Base-by-base conservation (phyloP, 1,140 invertebrate genomes). In the Aporrectodea caliginosa region DNA sequence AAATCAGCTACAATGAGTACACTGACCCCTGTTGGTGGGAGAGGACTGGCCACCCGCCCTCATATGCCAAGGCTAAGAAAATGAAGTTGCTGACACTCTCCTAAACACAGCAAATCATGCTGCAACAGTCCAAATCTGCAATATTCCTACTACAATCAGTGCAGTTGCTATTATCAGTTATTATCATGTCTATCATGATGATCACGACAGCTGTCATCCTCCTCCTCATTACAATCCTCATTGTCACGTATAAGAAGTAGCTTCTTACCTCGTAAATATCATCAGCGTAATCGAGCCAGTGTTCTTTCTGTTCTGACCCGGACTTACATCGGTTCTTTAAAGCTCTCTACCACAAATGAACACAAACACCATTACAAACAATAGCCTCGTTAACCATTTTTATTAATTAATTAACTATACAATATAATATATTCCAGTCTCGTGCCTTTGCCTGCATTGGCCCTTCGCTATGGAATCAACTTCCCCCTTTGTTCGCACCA, bases 271-370 rank as follows among this genome's bases (percentile, higher is more conserved):
- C 92, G 86, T 91, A 96, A 82, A 90, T 90, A 73, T 92, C 91
- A 72, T 92, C 90, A 0, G 94, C 93, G 85, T 92, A 90, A 84
- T 96, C 93, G 72, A 96, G 84, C 93, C 93, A 95, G 84, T 95
- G 93, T 0, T 90, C 88, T 81, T 90, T 90, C 80, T 84, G 83
- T 16, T 75, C 74, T 16, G 16, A 32, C 1, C 83, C 81, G n/a
- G 75, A 82, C 68, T 74, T 80, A 30, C 75, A 78, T 76, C 85
- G 85, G 33, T 83, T 84, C 2, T 78, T 82, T 29, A 88, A 32
- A 33, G 88, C 89, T 68, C 84, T 84, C 88, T 90, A 22, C 6
- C 6, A 58, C 43, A 58, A 58, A 58, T 22, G 22, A 58, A 58
- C 43, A 58, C 6, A 58, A 22, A 6, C 6, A 58, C 43, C 6